These are phyloP conservation scores for Thalpophila matura DNA, from an alignment of 2,888 invertebrate species.

Conservation along the genomic window DNA sequence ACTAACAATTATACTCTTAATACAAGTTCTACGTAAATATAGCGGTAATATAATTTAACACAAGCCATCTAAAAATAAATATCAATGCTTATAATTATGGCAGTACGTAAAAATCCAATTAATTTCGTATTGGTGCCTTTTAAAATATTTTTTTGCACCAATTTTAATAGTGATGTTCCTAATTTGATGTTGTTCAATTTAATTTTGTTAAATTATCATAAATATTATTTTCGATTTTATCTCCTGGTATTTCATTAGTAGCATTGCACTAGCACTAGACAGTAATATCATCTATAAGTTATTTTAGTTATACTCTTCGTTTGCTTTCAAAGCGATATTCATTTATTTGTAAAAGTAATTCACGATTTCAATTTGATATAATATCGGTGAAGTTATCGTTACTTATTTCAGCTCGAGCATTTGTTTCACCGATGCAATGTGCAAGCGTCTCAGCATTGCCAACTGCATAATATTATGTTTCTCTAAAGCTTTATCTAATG, in stretches of 20 bases:
- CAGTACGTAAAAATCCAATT: slow-evolving; percentile 68
- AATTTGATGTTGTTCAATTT: neutral
- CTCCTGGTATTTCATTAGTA: neutral
- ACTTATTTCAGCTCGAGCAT: neutral
- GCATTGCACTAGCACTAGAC: neutral
- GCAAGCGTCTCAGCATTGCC: slow-evolving; percentile 37
- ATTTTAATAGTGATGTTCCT: slow-evolving; percentile 13
- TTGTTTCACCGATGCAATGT: slow-evolving; percentile 13
- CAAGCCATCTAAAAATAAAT: slow-evolving; percentile 71
- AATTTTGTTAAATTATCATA: neutral
- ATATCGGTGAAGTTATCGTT: neutral
- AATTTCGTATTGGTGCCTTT: slow-evolving; percentile 53
- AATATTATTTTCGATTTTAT: neutral
- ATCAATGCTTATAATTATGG: slow-evolving; percentile 71
- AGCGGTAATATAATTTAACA: slow-evolving; percentile 51
- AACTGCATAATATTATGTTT: slow-evolving; percentile 48
- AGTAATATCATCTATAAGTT: neutral
- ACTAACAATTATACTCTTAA: slow-evolving; percentile 23
- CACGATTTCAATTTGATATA: neutral
- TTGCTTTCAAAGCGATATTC: slow-evolving; percentile 19
- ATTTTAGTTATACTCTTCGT: neutral
- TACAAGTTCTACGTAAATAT: slow-evolving; percentile 43
- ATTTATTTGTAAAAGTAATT: neutral
- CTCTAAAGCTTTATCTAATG: slow-evolving; percentile 65
- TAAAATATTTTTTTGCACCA: slow-evolving; percentile 44